Conservation (phyloP, 2,888 invertebrate genomes). For the Troides oblongomaculatus region DNA sequence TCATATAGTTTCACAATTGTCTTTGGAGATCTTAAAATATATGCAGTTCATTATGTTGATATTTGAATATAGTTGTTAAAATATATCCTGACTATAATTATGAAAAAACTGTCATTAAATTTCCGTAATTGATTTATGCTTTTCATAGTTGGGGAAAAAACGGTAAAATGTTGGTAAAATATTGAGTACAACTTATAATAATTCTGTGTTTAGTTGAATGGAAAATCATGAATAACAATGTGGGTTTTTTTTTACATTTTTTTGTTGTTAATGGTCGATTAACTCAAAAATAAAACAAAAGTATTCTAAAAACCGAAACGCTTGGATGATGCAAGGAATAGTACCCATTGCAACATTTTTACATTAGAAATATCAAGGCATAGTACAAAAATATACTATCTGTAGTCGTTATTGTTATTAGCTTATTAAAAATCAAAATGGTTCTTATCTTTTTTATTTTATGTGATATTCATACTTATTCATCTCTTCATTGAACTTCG, state of each 20-base stretch:
- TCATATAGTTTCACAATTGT: neutral
- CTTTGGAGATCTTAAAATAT: neutral
- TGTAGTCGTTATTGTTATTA: conserved; percentile 1
- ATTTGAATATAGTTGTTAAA: neutral
- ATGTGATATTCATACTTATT: neutral
- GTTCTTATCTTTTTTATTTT: neutral
- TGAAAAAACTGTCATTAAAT: neutral
- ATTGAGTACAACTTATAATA: neutral
- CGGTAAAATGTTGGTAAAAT: neutral
- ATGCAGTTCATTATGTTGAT: neutral
- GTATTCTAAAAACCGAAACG: conserved; percentile 1
- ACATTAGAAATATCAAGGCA: neutral
- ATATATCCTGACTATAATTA: neutral
- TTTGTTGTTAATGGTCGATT: neutral
- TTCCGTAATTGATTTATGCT: neutral
- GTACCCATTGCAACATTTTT: conserved; percentile 3
- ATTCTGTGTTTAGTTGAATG: neutral
- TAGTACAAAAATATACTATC: neutral
- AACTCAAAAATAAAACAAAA: conserved; percentile 1
- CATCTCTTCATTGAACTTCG: neutral
- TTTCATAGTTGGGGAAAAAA: neutral
- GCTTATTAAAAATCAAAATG: neutral
- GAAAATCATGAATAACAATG: neutral
- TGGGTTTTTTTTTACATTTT: neutral
- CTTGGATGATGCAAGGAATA: conserved; percentile 4